Base-by-base conservation (phyloP, 2,113 vertebrate species). In the Delphinus delphis region DNA sequence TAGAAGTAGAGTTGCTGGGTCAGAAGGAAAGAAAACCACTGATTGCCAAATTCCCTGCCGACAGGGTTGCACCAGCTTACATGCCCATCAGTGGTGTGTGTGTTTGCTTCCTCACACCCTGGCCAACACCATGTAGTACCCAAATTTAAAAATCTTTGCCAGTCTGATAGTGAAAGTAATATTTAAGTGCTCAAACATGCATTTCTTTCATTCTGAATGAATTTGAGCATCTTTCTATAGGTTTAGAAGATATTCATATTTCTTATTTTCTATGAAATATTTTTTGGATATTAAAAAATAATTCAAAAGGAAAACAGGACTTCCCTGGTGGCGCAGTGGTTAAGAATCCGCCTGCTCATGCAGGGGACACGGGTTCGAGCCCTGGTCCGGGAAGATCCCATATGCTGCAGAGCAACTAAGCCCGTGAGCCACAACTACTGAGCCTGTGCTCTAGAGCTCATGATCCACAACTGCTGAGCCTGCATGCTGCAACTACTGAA, bases 231-330 rank as follows among this genome's bases (percentile, higher is more conserved):
- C 28, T 63, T 74, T 90, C 55, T 20, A 63, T 55, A 76, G 10
- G 28, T 85, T 96, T 91, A 90, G 67, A 89, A 93, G 63, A 73
- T 79, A 81, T 26, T 65, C 89, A 10, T 55, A 23, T 95, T 67
- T 89, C 50, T 88, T 71, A 91, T 67, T 85, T 90, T 47, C n/a
- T 88, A 50, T 77, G 31, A 84, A 92, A 90, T 77, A 50, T 85
- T 97, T 47, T 92, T 92, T 92, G 71, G 65, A 97, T 97, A 97
- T 97, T 98, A 97, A 98, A 96, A 97, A 74, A 71, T 70, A 98
- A 84, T 89, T 92, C 50, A 94, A 95, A 88, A 83, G 4, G 38
- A 77, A 79, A 71, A 95, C 80, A 71, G 47, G 12, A 50, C 47
- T 50, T 50, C 3, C 47, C 47, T 50, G 47, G 47, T 50, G 47